Base-by-base conservation (phyloP, 2,113 vertebrate genomes). In the Lepus timidus region DNA sequence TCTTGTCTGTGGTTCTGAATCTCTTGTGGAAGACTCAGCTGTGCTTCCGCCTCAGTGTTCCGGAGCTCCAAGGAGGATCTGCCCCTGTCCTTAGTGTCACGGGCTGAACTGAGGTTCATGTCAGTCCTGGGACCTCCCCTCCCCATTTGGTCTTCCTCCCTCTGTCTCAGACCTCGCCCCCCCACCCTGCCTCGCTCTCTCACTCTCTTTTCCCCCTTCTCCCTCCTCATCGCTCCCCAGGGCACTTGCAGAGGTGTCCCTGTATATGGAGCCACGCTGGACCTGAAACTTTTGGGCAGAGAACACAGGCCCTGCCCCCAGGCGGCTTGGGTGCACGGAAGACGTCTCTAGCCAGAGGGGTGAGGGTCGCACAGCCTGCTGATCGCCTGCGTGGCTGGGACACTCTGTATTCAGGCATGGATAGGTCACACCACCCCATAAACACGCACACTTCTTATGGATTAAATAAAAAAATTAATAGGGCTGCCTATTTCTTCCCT, bases 31-130 rank as follows among this genome's bases (percentile, higher is more conserved):
- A 74, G 83, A 36, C 9, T 55, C 71, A 22, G 9, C n/a, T 2
- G 0, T 19, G 73, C 9, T 9, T 1, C 0, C 1, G 61, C 9
- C 39, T 68, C 39, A 13, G 39, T 31, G 12, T 10, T 19, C 39
- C 67, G 8, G 73, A 23, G n/a, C 33, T n/a, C 51, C 25, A 6
- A n/a, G 65, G 33, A n/a, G 33, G 44, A 5, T 33, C 25, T 0
- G 2, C 16, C 1, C 31, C 0, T 1, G 3, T 16, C 51, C 44
- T n/a, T 13, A 17, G 25, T 7, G 16, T 62, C 55, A 16, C 1
- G 0, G 1, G 73, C 44, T 44, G 44, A 44, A 44, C 20, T 3
- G 29, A 86, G 14, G 31, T 20, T 29, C 31, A 19, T 23, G 55
- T 20, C 2, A 44, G n/a, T 4, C 7, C 19, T 0, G 0, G 13